A percentile compares a stretch with the other conserved stretches of the same genome.
phyloP scores from a whole-genome alignment of 1,140 invertebrate species.

The Bombus terrestris region DNA sequence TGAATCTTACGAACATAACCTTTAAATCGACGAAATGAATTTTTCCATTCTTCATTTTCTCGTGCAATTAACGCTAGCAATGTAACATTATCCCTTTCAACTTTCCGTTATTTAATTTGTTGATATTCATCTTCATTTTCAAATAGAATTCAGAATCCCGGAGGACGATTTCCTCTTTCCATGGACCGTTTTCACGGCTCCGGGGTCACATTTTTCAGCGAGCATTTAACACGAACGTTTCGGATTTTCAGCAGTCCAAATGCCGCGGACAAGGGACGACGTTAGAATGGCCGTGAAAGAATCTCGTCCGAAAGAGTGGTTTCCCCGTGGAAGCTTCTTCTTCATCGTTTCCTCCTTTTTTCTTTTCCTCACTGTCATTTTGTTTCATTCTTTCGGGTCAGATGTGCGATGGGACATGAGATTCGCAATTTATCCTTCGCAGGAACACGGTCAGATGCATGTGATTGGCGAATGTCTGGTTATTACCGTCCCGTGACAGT shows the following conservation, averaged over 20 bases:
- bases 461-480: neutral
- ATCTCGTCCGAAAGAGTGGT: constrained; percentile 27
- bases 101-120: neutral
- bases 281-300: constrained; percentile 23
- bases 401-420: neutral
- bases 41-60: neutral
- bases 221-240: constrained; percentile 25
- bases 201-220: constrained; percentile 18
- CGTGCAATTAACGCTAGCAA: neutral
- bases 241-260: constrained; percentile 20
- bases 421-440: constrained; percentile 40
- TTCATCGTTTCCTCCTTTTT: neutral
- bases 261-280: constrained; percentile 9
- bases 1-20: neutral
- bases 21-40: neutral
- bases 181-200: neutral
- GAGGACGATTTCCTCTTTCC: neutral
- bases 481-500: neutral
- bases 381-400: neutral
- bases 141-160: neutral
- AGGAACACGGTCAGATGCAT: neutral
- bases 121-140: neutral
- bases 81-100: neutral
- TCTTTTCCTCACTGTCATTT: neutral
- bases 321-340: neutral